These are phyloP conservation scores for Conger conger DNA, from an alignment of 2,113 vertebrate species.

Conservation along the genomic window DNA sequence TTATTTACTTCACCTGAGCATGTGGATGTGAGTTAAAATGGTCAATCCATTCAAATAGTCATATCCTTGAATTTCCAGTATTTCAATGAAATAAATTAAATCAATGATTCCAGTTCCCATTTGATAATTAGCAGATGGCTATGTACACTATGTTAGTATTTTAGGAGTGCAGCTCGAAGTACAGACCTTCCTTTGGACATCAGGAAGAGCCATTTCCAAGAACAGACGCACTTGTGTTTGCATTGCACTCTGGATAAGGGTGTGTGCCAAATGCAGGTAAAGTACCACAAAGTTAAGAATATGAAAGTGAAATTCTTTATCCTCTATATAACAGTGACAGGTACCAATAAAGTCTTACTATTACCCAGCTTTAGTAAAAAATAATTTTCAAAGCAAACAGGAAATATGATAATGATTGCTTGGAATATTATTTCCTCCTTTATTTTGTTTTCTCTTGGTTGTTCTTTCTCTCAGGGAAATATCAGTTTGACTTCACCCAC, in stretches of 20 bases:
- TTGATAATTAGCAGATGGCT: background rate
- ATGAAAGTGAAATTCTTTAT: background rate
- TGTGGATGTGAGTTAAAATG: too few species aligned
- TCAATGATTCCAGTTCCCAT: background rate
- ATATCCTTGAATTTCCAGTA: background rate
- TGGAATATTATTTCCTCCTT: background rate
- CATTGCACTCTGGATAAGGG: too few species aligned
- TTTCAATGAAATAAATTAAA: background rate
- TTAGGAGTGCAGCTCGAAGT: background rate
- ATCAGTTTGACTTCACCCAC: too few species aligned
- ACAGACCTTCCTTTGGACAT: background rate
- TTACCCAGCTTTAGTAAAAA: background rate
- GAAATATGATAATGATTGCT: background rate
- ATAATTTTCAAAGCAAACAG: background rate
- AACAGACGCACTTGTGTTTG: too few species aligned
- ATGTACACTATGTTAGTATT: background rate
- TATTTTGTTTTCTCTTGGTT: background rate
- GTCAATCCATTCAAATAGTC: too few species aligned
- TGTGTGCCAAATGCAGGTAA: too few species aligned
- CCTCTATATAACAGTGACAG: background rate
- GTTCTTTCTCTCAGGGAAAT: background rate
- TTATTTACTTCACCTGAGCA: too few species aligned
- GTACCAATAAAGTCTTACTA: background rate
- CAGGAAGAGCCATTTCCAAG: background rate
- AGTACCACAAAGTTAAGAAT: background rate